phyloP scores from a whole-genome alignment of 2,888 invertebrate genomes.

The Nephrotoma flavescens region DNA sequence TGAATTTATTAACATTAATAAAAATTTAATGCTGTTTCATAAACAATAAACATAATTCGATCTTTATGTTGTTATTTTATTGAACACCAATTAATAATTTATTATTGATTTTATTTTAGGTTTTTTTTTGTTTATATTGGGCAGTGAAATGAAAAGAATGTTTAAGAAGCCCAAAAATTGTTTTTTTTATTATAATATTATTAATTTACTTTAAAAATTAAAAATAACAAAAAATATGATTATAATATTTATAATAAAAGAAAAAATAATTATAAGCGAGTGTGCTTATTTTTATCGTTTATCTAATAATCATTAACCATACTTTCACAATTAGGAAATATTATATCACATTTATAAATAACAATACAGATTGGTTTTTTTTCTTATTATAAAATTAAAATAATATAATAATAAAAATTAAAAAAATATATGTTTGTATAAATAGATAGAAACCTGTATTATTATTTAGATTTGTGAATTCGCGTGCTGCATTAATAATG shows the following conservation, averaged over 20 bases:
- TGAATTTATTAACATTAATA: slow-evolving; percentile 1
- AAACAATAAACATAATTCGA: not conserved
- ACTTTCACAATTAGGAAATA: not conserved
- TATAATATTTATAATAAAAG: not conserved
- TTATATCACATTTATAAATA: slow-evolving; percentile 2
- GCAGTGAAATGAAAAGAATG: slow-evolving; percentile 1
- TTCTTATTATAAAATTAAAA: not conserved
- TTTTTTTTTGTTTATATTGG: not conserved
- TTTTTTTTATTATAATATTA: not conserved
- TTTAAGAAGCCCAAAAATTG: not conserved
- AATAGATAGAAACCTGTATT: not conserved
- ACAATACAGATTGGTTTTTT: not conserved
- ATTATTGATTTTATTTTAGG: not conserved
- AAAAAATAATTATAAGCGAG: not conserved
- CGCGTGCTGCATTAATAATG: not conserved
- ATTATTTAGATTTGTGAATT: not conserved
- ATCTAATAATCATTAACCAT: not conserved
- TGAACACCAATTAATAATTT: slow-evolving; percentile 1
- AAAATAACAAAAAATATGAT: not conserved
- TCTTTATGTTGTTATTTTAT: slow-evolving; percentile 3
- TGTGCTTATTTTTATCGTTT: not conserved
- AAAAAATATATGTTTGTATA: not conserved
- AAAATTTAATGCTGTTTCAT: slow-evolving; percentile 4
- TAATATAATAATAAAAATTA: not conserved
- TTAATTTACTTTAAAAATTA: not conserved